A percentile compares a stretch with the other conserved stretches of the same genome.
Conservation (phyloP, 2,888 invertebrate genomes). For the Macrophya alboannulata region DNA sequence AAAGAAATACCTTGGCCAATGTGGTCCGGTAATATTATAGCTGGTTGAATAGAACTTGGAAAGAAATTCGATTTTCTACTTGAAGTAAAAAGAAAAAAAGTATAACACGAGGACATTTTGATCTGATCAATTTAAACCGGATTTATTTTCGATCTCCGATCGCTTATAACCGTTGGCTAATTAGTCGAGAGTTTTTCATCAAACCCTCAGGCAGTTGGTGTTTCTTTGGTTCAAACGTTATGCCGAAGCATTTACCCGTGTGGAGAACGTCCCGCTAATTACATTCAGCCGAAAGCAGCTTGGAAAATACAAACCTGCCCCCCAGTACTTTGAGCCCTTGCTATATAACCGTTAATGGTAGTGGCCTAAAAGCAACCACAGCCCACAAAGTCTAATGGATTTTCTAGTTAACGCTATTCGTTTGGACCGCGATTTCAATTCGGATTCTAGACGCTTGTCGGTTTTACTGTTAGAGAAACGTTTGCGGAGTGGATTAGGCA, state of each 20-base stretch:
- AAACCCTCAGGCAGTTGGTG: constrained; percentile 19
- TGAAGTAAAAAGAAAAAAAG: neutral
- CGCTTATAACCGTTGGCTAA: constrained; percentile 26
- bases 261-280: constrained; percentile 37
- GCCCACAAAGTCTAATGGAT: constrained; percentile 48
- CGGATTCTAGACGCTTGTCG: constrained; percentile 1
- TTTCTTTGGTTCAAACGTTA: constrained; percentile 37
- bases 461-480: constrained; percentile 5
- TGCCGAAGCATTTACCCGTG: constrained; percentile 25
- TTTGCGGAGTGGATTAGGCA: neutral
- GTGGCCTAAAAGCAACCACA: constrained; percentile 45
- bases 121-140: constrained; percentile 31
- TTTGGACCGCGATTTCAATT: constrained; percentile 42
- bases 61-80: constrained; percentile 1
- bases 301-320: constrained; percentile 44
- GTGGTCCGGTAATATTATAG: neutral
- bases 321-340: constrained; percentile 33
- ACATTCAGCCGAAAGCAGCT: constrained; percentile 48
- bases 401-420: constrained; percentile 44
- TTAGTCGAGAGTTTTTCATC: constrained; percentile 27
- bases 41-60: neutral
- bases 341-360: constrained; percentile 31
- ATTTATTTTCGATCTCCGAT: constrained; percentile 14
- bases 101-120: neutral
- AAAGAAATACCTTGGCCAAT: neutral